Conservation (phyloP, 2,113 vertebrate species). For the Glaucidium brasilianum region DNA sequence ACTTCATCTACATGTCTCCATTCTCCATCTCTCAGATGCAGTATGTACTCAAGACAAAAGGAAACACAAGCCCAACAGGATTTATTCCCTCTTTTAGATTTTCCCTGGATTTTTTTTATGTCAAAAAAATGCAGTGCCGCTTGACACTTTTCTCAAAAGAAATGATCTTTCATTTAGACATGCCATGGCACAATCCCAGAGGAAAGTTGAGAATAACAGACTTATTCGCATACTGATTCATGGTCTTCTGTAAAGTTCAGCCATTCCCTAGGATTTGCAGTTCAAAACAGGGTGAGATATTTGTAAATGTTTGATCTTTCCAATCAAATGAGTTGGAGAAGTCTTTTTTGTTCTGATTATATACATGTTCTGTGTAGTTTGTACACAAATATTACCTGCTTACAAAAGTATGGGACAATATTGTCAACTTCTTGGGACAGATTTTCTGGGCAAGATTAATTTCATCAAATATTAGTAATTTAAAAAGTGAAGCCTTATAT, state of each 20-base stretch:
- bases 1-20: not conserved
- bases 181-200: not conserved
- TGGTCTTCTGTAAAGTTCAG: conserved; percentile 52
- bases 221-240: not conserved
- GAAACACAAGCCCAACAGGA: not conserved
- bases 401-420: not conserved
- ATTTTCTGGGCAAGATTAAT: not conserved
- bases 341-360: not conserved
- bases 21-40: not conserved
- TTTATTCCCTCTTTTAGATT: not conserved
- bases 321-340: not conserved
- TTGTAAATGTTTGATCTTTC: conserved; percentile 24
- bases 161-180: conserved; percentile 39
- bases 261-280: conserved; percentile 52
- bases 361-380: not conserved
- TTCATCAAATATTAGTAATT: not conserved
- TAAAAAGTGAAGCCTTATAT: not conserved
- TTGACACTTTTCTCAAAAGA: conserved; percentile 24
- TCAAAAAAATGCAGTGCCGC: not conserved
- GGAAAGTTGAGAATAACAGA: conserved; percentile 22
- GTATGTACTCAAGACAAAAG: not conserved
- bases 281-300: conserved; percentile 40
- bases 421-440: not conserved
- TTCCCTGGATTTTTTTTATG: not conserved
- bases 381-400: not conserved